These are phyloP conservation scores for Microtus richardsoni DNA, from an alignment of 2,113 vertebrate species.

Conservation along the genomic window DNA sequence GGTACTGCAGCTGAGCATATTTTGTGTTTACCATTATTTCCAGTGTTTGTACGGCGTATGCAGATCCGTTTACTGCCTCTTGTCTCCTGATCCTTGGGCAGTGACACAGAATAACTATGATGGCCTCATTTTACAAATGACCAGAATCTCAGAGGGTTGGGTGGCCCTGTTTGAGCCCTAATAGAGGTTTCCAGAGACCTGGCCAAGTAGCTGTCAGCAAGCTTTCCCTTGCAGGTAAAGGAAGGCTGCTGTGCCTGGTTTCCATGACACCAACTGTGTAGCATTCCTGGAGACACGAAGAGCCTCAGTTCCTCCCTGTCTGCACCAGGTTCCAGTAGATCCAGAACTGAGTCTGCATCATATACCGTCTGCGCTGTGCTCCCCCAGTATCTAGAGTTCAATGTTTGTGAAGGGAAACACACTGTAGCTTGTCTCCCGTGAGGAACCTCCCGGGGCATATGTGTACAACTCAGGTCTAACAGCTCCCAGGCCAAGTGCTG, in stretches of 20 bases:
- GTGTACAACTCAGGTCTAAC: background rate
- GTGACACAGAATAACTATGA: background rate
- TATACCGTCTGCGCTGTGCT: too few relatives aligned
- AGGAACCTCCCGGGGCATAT: background rate
- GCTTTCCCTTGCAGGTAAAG: background rate
- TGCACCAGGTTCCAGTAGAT: background rate
- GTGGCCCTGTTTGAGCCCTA: background rate
- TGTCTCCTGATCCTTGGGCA: background rate
- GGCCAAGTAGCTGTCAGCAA: background rate
- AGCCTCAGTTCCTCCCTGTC: background rate
- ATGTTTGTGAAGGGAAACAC: background rate
- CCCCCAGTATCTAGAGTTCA: too few relatives aligned
- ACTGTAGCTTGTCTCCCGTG: background rate
- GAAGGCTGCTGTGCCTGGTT: background rate
- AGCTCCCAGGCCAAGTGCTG: background rate
- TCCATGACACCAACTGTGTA: background rate
- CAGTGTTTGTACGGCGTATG: background rate
- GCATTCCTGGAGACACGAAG: fast-evolving
- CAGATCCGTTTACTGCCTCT: background rate
- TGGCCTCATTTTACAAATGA: constrained; percentile 6
- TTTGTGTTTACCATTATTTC: background rate
- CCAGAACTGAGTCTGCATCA: too few relatives aligned
- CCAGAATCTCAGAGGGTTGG: background rate
- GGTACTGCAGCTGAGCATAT: background rate
- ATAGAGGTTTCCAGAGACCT: background rate